Percentiles rank a stretch among this genome's conserved stretches.
Evolutionary conservation across 2,797 vertebrate species (phyloP).

Genomic region (Molothrus ater): DNA sequence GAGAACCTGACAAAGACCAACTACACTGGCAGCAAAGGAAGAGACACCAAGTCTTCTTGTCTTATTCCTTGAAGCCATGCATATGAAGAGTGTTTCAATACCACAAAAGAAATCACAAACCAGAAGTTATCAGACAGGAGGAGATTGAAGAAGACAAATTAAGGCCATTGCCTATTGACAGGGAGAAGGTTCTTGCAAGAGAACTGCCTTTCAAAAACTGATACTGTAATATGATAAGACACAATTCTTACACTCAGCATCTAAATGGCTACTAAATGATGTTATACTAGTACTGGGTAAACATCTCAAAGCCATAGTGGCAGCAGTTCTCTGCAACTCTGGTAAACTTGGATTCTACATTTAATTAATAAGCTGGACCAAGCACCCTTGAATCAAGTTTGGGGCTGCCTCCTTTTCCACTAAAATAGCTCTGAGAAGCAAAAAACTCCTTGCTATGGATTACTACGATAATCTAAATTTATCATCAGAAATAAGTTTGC

Average conservation of each 20-base stretch:
- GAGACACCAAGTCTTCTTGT: neutral
- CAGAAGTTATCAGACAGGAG: neutral
- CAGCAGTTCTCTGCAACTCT: neutral
- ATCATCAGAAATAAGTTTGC: neutral
- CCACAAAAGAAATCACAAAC: neutral
- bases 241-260: neutral
- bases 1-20: neutral
- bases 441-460: neutral
- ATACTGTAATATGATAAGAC: neutral
- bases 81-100: neutral
- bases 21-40: neutral
- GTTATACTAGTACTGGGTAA: neutral
- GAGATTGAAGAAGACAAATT: neutral
- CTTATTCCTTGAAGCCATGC: neutral
- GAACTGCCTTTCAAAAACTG: rapidly evolving
- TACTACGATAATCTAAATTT: neutral
- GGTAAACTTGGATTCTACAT: neutral
- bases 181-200: neutral
- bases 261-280: neutral
- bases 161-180: neutral
- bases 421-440: neutral
- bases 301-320: neutral
- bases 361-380: neutral
- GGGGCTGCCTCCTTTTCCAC: neutral
- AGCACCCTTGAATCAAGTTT: neutral